A percentile compares a stretch with the other conserved stretches of the same genome.
Evolutionary conservation across 2,888 invertebrate genomes (phyloP).

Genomic region (Ephialtes manifestator): DNA sequence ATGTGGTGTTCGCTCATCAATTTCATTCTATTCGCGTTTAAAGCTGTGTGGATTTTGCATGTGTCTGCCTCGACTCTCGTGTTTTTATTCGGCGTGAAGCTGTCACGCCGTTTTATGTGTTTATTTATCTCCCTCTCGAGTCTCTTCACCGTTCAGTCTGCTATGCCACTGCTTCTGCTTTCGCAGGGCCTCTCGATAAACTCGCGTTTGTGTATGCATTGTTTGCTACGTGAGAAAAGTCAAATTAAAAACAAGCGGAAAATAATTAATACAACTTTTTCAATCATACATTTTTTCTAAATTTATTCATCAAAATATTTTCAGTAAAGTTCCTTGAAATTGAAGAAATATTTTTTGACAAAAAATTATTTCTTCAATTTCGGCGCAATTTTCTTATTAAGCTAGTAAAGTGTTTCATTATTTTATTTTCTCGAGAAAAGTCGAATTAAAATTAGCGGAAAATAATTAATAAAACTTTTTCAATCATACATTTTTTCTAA

Average conservation of each 20-base stretch:
- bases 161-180: slow-evolving; percentile 68
- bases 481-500: too few species aligned
- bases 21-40: slow-evolving; percentile 36
- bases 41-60: slow-evolving; percentile 55
- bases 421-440: too few species aligned
- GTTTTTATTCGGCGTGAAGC: slow-evolving; percentile 80
- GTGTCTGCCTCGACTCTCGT: slow-evolving; percentile 43
- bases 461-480: too few species aligned
- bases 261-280: background rate
- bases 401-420: too few species aligned
- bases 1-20: slow-evolving; percentile 59
- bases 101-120: slow-evolving; percentile 81
- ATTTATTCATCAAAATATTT: slow-evolving; percentile 2
- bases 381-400: too few species aligned
- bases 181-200: slow-evolving; percentile 50
- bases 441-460: too few species aligned
- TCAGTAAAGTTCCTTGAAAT: too few species aligned
- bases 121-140: slow-evolving; percentile 79
- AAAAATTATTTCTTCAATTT: too few species aligned
- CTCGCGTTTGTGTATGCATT: slow-evolving; percentile 28
- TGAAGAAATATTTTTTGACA: too few species aligned
- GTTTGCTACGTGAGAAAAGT: slow-evolving; percentile 4
- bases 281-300: background rate
- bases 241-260: background rate
- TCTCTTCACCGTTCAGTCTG: slow-evolving; percentile 60